Base-by-base conservation (phyloP, 2,888 invertebrate species). In the Cremastobaeus sp. region DNA sequence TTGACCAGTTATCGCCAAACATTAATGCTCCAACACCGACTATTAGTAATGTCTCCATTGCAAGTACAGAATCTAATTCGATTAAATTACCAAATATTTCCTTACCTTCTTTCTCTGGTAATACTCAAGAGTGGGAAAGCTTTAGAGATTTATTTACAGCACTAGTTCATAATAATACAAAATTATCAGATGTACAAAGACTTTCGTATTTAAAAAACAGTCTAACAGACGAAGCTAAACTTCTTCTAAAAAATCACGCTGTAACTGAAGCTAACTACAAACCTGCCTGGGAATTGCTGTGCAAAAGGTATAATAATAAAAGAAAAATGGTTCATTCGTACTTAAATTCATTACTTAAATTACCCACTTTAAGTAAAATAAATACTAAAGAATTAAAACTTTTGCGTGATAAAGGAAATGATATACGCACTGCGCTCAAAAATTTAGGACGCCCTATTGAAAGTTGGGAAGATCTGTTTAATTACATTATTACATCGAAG, bases 141-240 rank as follows among this genome's bases (percentile, higher is more conserved):
- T 35, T 35, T 15, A 35, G 35, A 35, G 35, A 35, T 14, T 35
- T 35, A 35, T 35, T 34, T 35, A 35, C 9, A 4, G 35, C 35
- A 5, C 15, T 35, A 35, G 15, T 35, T 14, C 35, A 35, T 14
- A 15, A 35, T 6, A 35, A 34, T 12, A 34, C 3, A 2, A 4
- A 2, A 3, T 34, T 34, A 6, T 6, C 2, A 4, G 14, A 34
- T 34, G 34, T 34, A 1, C 34, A 34, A 34, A 34, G 11, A 11
- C 12, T 34, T 4, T 12, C n/a, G 11, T 34, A 34, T 3, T 34
- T 34, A 6, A 34, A 34, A 35, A 14, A 12, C 8, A 35, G 35
- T 8, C 1, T 35, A 6, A 14, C 35, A 6, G 35, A 15, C 9
- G 35, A 35, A 35, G 35, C 35, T 6, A 3, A 35, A 35, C 8